Base-by-base conservation (phyloP, 30 jellyfish, hydroid and myxozoan species). In the Pelagia noctiluca region DNA sequence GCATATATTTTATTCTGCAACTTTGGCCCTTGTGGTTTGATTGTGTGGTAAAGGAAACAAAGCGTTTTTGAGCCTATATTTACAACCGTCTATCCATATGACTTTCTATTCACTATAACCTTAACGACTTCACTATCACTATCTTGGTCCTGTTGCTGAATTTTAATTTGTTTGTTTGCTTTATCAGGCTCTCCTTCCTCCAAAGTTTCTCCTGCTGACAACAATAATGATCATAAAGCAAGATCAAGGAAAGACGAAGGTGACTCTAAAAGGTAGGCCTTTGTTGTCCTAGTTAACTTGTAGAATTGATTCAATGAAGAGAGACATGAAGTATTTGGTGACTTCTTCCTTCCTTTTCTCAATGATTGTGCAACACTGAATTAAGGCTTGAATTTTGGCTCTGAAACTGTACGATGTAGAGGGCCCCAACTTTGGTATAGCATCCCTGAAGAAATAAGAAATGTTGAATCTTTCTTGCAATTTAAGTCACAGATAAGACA, bases 111-210 rank as follows among this genome's bases (percentile, higher is more conserved):
- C 57, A 42, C 8, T 42, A 16, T 16, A 42, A 42, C 57, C 12
- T 42, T 42, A 16, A 8, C 57, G 57, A 42, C 12, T 42, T 16
- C 16, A 62, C 52, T 7, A 31, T 28, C 16, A 46, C 30, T 49
- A 48, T 1, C 30, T 54, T 73, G 38, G 12, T 13, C 16, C 49
- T 22, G 30, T 10, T 1, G 28, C 47, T 29, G 23, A 37, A 4
- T 10, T 37, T 78, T 35, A 11, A 1, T 75, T 68, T 0, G 2
- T 52, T 30, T 29, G 2, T 0, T 35, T 71, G 35, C 13, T 4
- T 22, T 83, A 49, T 30, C 57, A 86, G 96, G 36, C 22, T 86
- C 96, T 2, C 96, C 96, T 33, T 75, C 89, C 21, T 75, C 89
- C 21, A 75, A 86, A 65, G 69, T 79, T 23, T 75, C 96, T 0